Base-by-base conservation (phyloP, 2,113 vertebrate genomes). In the Esox niger region DNA sequence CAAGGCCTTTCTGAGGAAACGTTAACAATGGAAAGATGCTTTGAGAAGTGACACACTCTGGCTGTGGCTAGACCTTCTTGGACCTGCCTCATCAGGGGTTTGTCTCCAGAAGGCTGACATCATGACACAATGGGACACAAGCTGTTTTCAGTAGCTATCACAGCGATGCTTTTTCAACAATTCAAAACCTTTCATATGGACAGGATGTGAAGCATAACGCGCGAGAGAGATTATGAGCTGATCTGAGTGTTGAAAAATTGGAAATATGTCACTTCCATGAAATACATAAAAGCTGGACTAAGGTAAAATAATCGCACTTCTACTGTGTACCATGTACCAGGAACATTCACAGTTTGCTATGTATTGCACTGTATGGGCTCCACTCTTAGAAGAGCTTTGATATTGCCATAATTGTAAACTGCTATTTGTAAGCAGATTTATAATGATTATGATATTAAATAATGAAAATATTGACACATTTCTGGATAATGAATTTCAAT, bases 1-100 rank as follows among this genome's bases (percentile, higher is more conserved):
- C 86, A 86, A 81, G 82, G 83, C 81, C 72, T 78, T 88, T 87
- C 86, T 87, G 82, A 75, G 68, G 79, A 61, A 72, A 71, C 60
- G 73, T 62, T 82, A 85, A 91, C 91, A 92, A 91, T 91, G 81
- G 84, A 78, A 82, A 76, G 79, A 74, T 71, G 73, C 76, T 84
- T 84, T 84, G 62, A 79, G 64, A 69, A 85, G 77, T 86, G 79
- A 86, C 87, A 91, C 82, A 87, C 78, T 76, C 82, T 57, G 33
- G 66, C 71, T 75, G 33, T 5, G 2, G 88, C 90, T 87, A 88
- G 88, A 75, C 70, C 73, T 66, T 87, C 74, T 84, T 88, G 86
- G 84, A 90, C 70, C 66, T 75, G 70, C 67, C 86, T 87, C 83
- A 79, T 83, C 77, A 64, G 73, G 80, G 43, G 66, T 62, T 70